Base-by-base conservation (phyloP, 2,888 invertebrate species). In the Cheilosia variabilis region DNA sequence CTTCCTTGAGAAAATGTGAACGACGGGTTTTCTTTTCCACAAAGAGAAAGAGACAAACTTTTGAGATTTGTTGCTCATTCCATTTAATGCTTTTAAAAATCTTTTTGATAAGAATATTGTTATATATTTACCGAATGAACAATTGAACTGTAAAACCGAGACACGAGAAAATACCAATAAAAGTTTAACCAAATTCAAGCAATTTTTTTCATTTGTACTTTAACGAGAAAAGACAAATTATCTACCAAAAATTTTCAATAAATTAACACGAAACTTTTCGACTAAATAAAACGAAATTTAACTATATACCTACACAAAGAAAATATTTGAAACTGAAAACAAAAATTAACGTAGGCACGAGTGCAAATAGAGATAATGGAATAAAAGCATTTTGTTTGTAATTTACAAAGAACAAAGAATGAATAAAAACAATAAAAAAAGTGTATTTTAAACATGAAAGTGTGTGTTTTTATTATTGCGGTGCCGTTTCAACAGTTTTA, bases 81-180 rank as follows among this genome's bases (percentile, higher is more conserved):
- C 86, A 86, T 77, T 60, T 57, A 80, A 81, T 77, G 86, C 86
- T 81, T 86, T 86, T 86, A 86, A 86, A 65, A 58, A 45, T 17
- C 63, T 76, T 62, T 68, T 63, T 55, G 10, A 34, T 63, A 55
- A 45, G 2, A 45, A 43, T 62, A 66, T 71, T 24, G 10, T 31
- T 65, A 50, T 37, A 27, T 31, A 71, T 50, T 71, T 72, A 81
- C 66, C 69, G 43, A 86, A 68, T 52, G 66, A 76, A 68, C 55
- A 62, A 63, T 66, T 76, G n/a, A 68, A 47, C 17, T 24, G 43
- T 27, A 22, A 62, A 43, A 65, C 19, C 68, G 34, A 53, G 73
- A 73, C 24, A 43, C 7, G 10, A 37, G 53, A 43, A 68, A 55
- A 43, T 75, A 75, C 65, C 68, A 84, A 80, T 65, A 63, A 77